These are phyloP conservation scores for Schizaphis graminum DNA, from an alignment of 2,888 invertebrate species.

Conservation along the genomic window DNA sequence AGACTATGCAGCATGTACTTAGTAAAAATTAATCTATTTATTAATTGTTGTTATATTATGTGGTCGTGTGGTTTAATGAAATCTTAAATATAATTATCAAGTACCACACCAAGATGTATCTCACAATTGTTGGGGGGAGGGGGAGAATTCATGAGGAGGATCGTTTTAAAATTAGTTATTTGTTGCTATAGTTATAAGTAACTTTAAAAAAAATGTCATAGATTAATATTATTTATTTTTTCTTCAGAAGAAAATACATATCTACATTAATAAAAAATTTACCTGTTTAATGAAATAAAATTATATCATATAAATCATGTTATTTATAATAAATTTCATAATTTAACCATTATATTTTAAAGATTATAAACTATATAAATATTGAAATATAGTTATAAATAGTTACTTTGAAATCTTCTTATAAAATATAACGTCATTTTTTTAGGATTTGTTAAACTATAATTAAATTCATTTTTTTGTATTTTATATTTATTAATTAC, in stretches of 20 bases:
- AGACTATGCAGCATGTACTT: no score
- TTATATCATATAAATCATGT: not conserved
- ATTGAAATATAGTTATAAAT: not conserved
- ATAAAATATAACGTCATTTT: not conserved
- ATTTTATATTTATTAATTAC: not conserved
- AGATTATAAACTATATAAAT: not conserved
- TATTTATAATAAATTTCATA: not conserved
- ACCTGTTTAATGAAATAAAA: not conserved
- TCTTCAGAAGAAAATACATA: no score
- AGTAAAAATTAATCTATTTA: no score
- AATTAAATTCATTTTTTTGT: not conserved
- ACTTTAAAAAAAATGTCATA: not conserved
- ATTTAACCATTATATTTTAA: not conserved
- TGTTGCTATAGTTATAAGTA: not conserved
- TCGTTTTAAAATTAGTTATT: not conserved
- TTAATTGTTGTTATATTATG: no score
- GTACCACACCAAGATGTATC: no score
- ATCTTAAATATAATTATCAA: no score
- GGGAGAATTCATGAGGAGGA: no score
- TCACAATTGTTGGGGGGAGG: no score
- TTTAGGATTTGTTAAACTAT: not conserved
- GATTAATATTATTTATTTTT: not conserved
- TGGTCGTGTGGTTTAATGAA: no score
- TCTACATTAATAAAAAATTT: not conserved
- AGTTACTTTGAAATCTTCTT: not conserved